These are phyloP conservation scores for Drosophila demipolita DNA, from an alignment of 2,888 invertebrate species.

Conservation along the genomic window DNA sequence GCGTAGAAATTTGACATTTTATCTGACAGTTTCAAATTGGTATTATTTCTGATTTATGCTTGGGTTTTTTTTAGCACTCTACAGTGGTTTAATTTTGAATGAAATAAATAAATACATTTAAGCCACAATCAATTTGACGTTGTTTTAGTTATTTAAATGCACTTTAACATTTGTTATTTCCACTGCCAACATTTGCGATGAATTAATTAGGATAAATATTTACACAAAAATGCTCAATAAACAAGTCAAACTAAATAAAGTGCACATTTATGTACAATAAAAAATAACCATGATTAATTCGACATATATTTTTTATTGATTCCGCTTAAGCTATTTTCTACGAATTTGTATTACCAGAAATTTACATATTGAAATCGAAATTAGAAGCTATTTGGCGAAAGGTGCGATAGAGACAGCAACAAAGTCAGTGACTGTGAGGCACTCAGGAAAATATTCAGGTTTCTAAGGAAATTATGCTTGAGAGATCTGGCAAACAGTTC, in stretches of 20 bases:
- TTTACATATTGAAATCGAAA: not conserved
- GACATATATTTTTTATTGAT: constrained; percentile 1
- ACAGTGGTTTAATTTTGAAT: not conserved
- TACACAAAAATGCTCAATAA: not conserved
- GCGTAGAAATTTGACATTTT: not conserved
- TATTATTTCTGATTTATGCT: not conserved
- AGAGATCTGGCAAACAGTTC: not conserved
- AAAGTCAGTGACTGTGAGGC: not conserved
- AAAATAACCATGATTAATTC: constrained; percentile 14
- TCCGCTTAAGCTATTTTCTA: not conserved
- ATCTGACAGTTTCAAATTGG: not conserved
- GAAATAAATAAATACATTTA: not conserved
- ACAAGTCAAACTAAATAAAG: constrained; percentile 3
- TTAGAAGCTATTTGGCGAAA: not conserved
- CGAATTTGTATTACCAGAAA: not conserved
- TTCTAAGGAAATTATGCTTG: not conserved
- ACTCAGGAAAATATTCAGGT: not conserved
- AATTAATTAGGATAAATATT: not conserved
- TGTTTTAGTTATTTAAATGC: not conserved
- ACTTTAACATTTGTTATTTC: not conserved
- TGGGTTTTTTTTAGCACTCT: not conserved
- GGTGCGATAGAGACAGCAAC: not conserved
- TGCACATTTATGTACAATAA: not conserved
- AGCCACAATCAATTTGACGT: not conserved
- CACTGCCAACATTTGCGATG: not conserved